Base-by-base conservation (phyloP, 2,113 vertebrate species). In the Hypocryptadius cinnamomeus region DNA sequence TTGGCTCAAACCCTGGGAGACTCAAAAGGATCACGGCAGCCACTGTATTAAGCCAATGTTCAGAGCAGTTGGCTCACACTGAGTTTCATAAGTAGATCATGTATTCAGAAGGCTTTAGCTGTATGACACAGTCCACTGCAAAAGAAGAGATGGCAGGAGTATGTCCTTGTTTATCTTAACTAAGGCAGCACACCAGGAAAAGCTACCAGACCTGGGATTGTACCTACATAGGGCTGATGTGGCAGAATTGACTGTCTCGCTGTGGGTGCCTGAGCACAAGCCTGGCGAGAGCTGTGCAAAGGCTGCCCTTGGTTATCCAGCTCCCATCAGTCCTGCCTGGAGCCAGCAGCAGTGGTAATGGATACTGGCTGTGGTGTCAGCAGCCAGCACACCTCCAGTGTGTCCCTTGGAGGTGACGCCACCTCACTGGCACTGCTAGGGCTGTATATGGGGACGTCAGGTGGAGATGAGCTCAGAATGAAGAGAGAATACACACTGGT, bases 1-100 rank as follows among this genome's bases (percentile, higher is more conserved):
- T 95, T 94, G 89, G 71, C 90, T 93, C 78, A 92, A 82, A 53
- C 91, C 85, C 86, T 88, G 70, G 37, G 88, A 94, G 91, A 64
- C 54, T 82, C 73, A 85, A 90, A 88, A 91, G 79, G 72, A 95
- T 91, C 86, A 79, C 53, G 45, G 90, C 83, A 92, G 83, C 86
- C 94, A 71, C 90, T 95, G 66, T 79, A 61, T 87, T 93, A 89
- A 95, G 47, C 90, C 82, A 87, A 2, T 60, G 31, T 85, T 94
- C 86, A 94, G 92, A 88, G 84, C 79, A 80, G 40, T 95, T 94
- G 92, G 85, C 91, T 93, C 77, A 50, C 47, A 16, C 22, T 74
- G 89, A 94, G 70, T 95, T 93, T 97, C 89, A 80, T 91, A 93
- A 92, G 90, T 64, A 82, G 69, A 65, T 59, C 18, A 3, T 71